phyloP scores from a whole-genome alignment of 2,113 vertebrate genomes.

The Scytalopus superciliaris region DNA sequence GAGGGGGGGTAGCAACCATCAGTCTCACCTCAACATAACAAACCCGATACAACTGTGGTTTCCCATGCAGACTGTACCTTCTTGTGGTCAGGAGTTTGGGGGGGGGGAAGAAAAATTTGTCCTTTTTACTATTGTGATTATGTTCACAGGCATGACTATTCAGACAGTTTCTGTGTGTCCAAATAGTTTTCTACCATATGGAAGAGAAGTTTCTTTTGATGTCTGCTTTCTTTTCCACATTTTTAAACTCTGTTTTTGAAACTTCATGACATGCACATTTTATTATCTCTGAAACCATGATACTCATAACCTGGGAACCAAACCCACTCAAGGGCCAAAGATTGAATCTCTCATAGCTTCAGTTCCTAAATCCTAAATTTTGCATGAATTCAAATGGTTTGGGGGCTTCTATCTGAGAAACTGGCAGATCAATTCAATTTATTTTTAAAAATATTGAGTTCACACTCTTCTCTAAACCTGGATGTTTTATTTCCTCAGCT shows the following conservation, averaged over 20 bases:
- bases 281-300: background rate
- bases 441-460: background rate
- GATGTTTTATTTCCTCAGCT: background rate
- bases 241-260: background rate
- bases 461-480: background rate
- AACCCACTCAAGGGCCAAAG: background rate
- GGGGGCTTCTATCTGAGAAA: background rate
- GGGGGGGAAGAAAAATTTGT: background rate
- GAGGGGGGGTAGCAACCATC: background rate
- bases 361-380: background rate
- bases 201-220: background rate
- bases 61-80: accelerated
- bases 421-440: background rate
- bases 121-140: background rate
- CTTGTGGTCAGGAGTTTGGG: too few species aligned
- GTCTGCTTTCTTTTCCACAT: background rate
- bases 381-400: background rate
- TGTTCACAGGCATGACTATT: background rate
- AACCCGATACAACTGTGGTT: accelerated
- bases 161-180: accelerated
- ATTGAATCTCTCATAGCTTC: background rate
- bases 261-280: background rate
- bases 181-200: background rate
- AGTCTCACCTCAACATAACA: background rate
- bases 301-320: background rate